A percentile compares a stretch with the other conserved stretches of the same genome.
phyloP scores from a whole-genome alignment of 2,888 invertebrate genomes.

The Desoria tigrina region DNA sequence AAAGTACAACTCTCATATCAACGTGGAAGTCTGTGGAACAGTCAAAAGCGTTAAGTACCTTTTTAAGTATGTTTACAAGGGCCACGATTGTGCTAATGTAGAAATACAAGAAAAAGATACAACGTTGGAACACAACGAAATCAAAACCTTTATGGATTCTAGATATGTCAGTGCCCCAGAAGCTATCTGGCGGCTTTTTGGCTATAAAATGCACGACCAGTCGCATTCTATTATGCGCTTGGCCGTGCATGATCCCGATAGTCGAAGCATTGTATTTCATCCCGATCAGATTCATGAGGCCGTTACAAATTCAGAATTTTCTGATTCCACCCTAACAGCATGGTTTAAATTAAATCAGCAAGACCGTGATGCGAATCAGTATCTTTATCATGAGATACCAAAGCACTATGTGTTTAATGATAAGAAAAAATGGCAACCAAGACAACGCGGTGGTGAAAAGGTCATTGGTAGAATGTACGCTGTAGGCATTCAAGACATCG shows the following conservation, averaged over 20 bases:
- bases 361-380: slow-evolving; percentile 30
- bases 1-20: slow-evolving; percentile 56
- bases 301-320: slow-evolving; percentile 27
- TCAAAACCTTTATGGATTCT: slow-evolving; percentile 54
- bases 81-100: slow-evolving; percentile 44
- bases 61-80: slow-evolving; percentile 52
- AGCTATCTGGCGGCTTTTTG: slow-evolving; percentile 54
- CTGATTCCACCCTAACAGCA: slow-evolving; percentile 48
- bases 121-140: slow-evolving; percentile 52
- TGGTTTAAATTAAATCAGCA: slow-evolving; percentile 52
- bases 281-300: slow-evolving; percentile 40
- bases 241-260: slow-evolving; percentile 55
- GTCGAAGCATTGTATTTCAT: slow-evolving; percentile 47
- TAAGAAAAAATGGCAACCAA: neutral
- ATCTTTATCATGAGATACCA: slow-evolving; percentile 49
- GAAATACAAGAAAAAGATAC: neutral
- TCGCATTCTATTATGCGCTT: slow-evolving; percentile 55
- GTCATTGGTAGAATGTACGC: slow-evolving; percentile 52
- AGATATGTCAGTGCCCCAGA: slow-evolving; percentile 55
- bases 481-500: slow-evolving; percentile 46
- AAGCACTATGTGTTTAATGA: neutral
- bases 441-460: slow-evolving; percentile 13
- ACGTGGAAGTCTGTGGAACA: slow-evolving; percentile 55
- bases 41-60: slow-evolving; percentile 49
- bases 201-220: slow-evolving; percentile 53